Percentiles rank a stretch among this genome's conserved stretches.
These are phyloP conservation scores for Neogale vison DNA, from an alignment of 2,113 vertebrate genomes.

Conservation along the genomic window DNA sequence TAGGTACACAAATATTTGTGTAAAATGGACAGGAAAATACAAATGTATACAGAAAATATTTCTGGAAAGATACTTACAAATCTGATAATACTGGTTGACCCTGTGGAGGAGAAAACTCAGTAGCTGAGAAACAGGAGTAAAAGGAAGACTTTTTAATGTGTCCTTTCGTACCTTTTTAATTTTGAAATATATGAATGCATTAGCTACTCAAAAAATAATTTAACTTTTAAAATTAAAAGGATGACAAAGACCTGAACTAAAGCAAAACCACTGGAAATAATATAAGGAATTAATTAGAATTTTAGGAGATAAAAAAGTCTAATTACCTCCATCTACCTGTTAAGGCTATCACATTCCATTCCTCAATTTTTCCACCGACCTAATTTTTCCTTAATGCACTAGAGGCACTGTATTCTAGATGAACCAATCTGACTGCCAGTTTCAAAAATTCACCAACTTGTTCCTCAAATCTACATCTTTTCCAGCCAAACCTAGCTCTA, in stretches of 20 bases:
- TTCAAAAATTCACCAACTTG: background rate
- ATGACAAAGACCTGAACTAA: background rate
- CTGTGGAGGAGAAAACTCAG: background rate
- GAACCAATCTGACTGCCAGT: background rate
- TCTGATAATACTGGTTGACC: background rate
- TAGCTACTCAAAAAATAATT: background rate
- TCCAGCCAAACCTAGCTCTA: constrained; percentile 16
- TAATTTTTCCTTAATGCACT: background rate
- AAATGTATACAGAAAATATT: background rate
- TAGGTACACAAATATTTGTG: background rate
- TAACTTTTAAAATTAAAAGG: constrained; percentile 16
- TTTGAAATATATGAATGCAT: background rate
- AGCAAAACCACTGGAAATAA: background rate
- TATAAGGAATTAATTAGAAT: background rate
- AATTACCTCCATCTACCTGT: background rate
- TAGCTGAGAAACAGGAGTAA: background rate
- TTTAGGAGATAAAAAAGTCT: background rate
- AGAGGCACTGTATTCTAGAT: background rate
- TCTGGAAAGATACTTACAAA: background rate
- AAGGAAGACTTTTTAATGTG: background rate
- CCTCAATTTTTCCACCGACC: background rate
- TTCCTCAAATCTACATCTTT: constrained; percentile 13
- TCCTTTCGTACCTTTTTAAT: background rate
- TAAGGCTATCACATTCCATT: background rate
- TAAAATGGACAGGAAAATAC: background rate